Base-by-base conservation (phyloP, 2,888 invertebrate species). In the Rotaria magnacalcarata region DNA sequence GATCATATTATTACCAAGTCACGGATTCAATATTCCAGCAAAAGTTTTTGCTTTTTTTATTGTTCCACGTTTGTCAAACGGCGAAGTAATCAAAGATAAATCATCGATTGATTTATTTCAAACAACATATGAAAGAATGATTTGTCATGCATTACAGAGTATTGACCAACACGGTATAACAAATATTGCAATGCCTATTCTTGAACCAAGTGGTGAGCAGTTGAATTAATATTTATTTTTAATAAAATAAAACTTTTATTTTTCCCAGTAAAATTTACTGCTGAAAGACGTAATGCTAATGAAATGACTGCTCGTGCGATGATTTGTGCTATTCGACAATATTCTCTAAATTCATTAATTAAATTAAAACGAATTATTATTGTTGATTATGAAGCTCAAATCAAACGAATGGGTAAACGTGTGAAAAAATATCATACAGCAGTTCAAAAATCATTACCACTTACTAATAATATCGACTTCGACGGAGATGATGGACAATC, bases 251-350 rank as follows among this genome's bases (percentile, higher is more conserved):
- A 47, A 47, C 11, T 47, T 47, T 67, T 27, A 8, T 27, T 27
- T 67, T 16, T 34, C 14, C 34, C 47, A 80, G 80, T 80, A 10
- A 47, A 80, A n/a, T 5, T 21, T 21, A 2, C 3, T 67, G 2
- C 11, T 0, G 47, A 80, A 47, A 4, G 47, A 47, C 47, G 47
- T 47, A 6, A 43, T 24, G 80, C 47, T 3, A 80, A 21, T 47
- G 43, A 47, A 47, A 47, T 80, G 80, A 10, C 80, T 14, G 47
- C n/a, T 80, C 80, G 80, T 47, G 80, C 80, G n/a, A 80, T 80
- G 80, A n/a, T 80, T 14, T 47, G 47, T 47, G 47, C 80, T 24
- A 16, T 80, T n/a, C 43, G 47, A 43, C 80, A 47, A 80, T 80
- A 47, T 80, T 80, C 80, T n/a, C 24, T 6, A 1, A 47, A 43